A percentile compares a stretch with the other conserved stretches of the same genome.
phyloP scores from a whole-genome alignment of 2,888 invertebrate genomes.

The Drosophila falleni region DNA sequence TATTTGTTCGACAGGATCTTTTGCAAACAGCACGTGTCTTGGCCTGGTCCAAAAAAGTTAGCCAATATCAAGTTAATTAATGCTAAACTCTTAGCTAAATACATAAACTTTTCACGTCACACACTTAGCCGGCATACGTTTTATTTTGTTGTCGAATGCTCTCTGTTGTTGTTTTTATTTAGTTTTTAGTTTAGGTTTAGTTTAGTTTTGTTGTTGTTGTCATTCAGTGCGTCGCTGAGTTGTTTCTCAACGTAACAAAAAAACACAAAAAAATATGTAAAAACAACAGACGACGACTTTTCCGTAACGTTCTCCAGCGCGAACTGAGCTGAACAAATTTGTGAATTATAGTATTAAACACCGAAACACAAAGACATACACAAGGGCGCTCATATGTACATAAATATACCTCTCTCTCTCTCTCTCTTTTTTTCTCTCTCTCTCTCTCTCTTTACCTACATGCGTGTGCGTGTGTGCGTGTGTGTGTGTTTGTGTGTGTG shows the following conservation, averaged over 20 bases:
- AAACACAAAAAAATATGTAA: slow-evolving; percentile 25
- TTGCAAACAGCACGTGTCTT: slow-evolving; percentile 6
- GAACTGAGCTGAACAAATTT: slow-evolving; percentile 76
- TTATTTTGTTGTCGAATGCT: slow-evolving; percentile 14
- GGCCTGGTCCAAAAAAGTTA: background rate
- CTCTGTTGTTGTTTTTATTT: slow-evolving; percentile 10
- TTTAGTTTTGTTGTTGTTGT: slow-evolving; percentile 12
- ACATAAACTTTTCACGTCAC: slow-evolving; percentile 23
- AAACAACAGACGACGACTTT: slow-evolving; percentile 68
- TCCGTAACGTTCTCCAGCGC: slow-evolving; percentile 75
- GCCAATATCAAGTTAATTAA: slow-evolving; percentile 15
- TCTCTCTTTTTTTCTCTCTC: slow-evolving; percentile 8
- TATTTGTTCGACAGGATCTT: background rate
- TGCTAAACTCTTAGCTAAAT: slow-evolving; percentile 33
- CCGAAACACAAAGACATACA: slow-evolving; percentile 38
- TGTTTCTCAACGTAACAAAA: slow-evolving; percentile 6
- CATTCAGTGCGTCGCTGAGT: slow-evolving; percentile 16
- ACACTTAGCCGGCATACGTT: slow-evolving; percentile 29
- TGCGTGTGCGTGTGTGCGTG: slow-evolving; percentile 1
- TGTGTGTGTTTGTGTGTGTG: slow-evolving; percentile 24
- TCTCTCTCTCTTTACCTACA: slow-evolving; percentile 7
- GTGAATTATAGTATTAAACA: slow-evolving; percentile 75
- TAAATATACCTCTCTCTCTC: slow-evolving; percentile 13
- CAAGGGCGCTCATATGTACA: slow-evolving; percentile 7
- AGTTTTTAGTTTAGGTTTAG: no score